Conservation (phyloP, 2,113 vertebrate species). For the Phalacrocorax aristotelis region DNA sequence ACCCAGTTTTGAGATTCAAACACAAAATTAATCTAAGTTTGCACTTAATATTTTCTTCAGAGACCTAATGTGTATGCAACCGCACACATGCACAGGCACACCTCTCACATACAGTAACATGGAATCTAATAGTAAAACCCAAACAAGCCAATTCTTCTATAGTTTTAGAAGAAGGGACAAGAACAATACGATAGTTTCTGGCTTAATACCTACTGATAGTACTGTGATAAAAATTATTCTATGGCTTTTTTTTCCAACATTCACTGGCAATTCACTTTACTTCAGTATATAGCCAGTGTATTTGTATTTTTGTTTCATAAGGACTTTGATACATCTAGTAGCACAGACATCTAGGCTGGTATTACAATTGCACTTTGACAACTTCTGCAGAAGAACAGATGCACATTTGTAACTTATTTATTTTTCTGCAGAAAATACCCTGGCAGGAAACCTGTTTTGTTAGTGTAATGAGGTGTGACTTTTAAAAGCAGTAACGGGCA, state of each 20-base stretch:
- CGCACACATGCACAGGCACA: fast-evolving
- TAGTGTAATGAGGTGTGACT: neutral
- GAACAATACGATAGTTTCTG: neutral
- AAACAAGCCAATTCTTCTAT: neutral
- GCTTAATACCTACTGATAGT: neutral
- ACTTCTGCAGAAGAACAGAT: neutral
- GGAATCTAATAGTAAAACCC: neutral
- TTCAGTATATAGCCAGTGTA: neutral
- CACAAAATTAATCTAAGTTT: neutral
- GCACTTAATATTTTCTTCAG: neutral
- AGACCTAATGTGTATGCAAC: neutral
- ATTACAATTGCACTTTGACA: neutral
- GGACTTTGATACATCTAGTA: neutral
- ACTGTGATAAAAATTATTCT: neutral
- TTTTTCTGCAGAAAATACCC: neutral
- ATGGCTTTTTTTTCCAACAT: neutral
- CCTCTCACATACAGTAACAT: neutral
- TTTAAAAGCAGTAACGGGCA: neutral
- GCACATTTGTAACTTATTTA: neutral
- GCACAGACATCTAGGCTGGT: neutral
- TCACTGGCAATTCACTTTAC: neutral
- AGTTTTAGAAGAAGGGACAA: neutral
- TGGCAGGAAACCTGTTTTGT: neutral
- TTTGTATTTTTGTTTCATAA: neutral
- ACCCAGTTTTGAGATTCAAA: neutral